A percentile compares a stretch with the other conserved stretches of the same genome.
These are phyloP conservation scores for Symphodus melops DNA, from an alignment of 2,113 vertebrate species.

Conservation along the genomic window DNA sequence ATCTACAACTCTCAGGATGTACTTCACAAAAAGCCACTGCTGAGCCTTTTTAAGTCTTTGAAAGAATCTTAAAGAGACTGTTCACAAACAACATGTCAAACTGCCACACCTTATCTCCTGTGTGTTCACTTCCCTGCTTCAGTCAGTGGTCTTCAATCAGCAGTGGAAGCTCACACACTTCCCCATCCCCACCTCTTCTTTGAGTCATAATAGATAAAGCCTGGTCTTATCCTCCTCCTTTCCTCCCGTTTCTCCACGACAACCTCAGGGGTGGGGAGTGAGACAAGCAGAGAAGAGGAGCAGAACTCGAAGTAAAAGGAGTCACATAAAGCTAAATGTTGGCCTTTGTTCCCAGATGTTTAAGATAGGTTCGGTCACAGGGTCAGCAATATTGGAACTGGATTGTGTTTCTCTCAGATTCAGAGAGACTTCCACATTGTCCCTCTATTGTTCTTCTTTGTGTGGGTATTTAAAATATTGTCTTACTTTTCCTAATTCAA, in stretches of 20 bases:
- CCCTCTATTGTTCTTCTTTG: neutral
- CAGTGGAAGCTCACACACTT: slow-evolving; percentile 20
- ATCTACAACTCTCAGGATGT: neutral
- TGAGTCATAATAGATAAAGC: slow-evolving; percentile 48
- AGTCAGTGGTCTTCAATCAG: slow-evolving; percentile 55
- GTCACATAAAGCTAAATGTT: neutral
- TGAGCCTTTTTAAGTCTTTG: slow-evolving; percentile 17
- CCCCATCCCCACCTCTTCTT: slow-evolving; percentile 28
- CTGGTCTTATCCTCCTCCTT: slow-evolving; percentile 50
- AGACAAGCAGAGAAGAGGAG: slow-evolving; percentile 5
- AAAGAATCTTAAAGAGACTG: slow-evolving; percentile 30
- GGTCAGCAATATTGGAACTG: neutral
- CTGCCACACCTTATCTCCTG: slow-evolving; percentile 35
- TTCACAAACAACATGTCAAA: slow-evolving; percentile 38
- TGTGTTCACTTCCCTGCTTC: slow-evolving; percentile 27
- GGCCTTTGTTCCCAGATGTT: neutral
- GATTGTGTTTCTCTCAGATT: neutral
- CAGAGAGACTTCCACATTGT: neutral
- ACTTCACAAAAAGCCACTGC: slow-evolving; percentile 6
- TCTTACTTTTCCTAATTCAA: neutral
- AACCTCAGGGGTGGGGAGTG: slow-evolving; percentile 15
- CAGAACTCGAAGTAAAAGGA: neutral
- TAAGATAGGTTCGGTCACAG: too few species aligned
- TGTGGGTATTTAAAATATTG: neutral
- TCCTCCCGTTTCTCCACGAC: slow-evolving; percentile 27